These are phyloP conservation scores for Exocentrus adspersus DNA, from an alignment of 2,888 invertebrate genomes.

Conservation along the genomic window DNA sequence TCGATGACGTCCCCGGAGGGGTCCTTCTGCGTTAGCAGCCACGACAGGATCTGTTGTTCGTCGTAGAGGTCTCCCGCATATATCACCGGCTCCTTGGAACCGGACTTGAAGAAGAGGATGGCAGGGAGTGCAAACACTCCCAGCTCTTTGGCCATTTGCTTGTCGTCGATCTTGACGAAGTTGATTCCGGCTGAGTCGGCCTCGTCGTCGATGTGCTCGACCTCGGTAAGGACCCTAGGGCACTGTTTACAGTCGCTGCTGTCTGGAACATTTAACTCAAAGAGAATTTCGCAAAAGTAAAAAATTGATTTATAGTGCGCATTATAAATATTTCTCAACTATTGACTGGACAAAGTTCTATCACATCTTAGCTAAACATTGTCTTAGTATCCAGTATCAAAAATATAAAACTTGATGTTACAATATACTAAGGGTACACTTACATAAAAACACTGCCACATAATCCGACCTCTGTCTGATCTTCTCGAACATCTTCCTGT, in stretches of 20 bases:
- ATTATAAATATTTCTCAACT: too few species aligned
- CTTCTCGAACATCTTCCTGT: conserved; percentile 92
- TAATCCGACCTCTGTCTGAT: conserved; percentile 89
- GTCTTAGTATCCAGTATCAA: too few species aligned
- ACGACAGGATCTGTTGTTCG: conserved; percentile 87
- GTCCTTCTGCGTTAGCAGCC: conserved; percentile 91
- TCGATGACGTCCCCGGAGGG: conserved; percentile 92
- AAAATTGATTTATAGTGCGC: too few species aligned
- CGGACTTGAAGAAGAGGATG: conserved; percentile 88
- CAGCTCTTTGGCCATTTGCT: conserved; percentile 84
- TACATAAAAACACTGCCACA: conserved; percentile 93
- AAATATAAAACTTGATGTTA: too few species aligned
- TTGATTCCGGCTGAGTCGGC: conserved; percentile 91
- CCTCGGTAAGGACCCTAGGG: conserved; percentile 84
- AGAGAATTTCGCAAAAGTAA: conserved; percentile 7
- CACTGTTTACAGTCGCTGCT: conserved; percentile 96
- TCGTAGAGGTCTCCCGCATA: conserved; percentile 91
- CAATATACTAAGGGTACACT: conserved; percentile 64
- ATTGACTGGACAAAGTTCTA: too few species aligned
- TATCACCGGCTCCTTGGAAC: conserved; percentile 89
- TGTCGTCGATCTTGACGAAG: conserved; percentile 92
- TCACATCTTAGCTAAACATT: too few species aligned
- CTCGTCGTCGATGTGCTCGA: conserved; percentile 94
- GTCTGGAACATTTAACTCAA: conserved; percentile 70
- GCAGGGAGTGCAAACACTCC: conserved; percentile 93